Conservation (phyloP, 1,140 invertebrate species). For the Drosophila navojoa region DNA sequence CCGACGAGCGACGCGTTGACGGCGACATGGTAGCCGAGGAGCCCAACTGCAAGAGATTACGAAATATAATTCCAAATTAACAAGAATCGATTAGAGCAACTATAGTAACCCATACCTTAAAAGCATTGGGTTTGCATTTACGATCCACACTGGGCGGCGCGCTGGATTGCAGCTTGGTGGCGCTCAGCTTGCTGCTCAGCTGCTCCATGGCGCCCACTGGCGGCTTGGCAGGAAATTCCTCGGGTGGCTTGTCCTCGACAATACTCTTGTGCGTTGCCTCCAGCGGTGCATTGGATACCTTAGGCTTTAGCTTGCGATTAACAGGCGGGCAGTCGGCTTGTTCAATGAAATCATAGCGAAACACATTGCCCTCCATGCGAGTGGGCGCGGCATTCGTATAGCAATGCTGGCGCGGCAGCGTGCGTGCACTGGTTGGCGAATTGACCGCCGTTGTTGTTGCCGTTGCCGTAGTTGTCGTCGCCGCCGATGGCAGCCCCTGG, state of each 20-base stretch:
- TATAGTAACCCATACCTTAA: slow-evolving; percentile 52
- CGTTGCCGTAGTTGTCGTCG: slow-evolving; percentile 4
- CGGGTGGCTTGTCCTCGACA: slow-evolving; percentile 86
- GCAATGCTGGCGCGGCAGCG: slow-evolving; percentile 85
- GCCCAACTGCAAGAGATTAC: slow-evolving; percentile 40
- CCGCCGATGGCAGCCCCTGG: slow-evolving; percentile 9
- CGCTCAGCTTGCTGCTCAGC: slow-evolving; percentile 58
- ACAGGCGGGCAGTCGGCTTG: slow-evolving; percentile 88
- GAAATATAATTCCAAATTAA: background rate
- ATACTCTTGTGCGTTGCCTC: slow-evolving; percentile 65
- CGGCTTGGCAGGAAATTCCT: slow-evolving; percentile 71
- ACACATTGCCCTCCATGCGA: slow-evolving; percentile 85
- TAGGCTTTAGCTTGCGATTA: slow-evolving; percentile 92
- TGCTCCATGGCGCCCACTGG: slow-evolving; percentile 59
- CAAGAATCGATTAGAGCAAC: background rate
- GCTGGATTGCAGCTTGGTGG: slow-evolving; percentile 71
- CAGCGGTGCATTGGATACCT: slow-evolving; percentile 51
- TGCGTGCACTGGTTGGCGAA: slow-evolving; percentile 65
- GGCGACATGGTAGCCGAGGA: slow-evolving; percentile 65
- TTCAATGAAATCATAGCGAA: slow-evolving; percentile 85
- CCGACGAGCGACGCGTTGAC: slow-evolving; percentile 60
- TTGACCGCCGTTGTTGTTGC: slow-evolving; percentile 19
- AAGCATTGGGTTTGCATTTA: slow-evolving; percentile 78
- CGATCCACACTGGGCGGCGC: slow-evolving; percentile 75
- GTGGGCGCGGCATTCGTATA: slow-evolving; percentile 90